Evolutionary conservation across 1,140 invertebrate genomes (phyloP).

Genomic region (Bacillus rossius): DNA sequence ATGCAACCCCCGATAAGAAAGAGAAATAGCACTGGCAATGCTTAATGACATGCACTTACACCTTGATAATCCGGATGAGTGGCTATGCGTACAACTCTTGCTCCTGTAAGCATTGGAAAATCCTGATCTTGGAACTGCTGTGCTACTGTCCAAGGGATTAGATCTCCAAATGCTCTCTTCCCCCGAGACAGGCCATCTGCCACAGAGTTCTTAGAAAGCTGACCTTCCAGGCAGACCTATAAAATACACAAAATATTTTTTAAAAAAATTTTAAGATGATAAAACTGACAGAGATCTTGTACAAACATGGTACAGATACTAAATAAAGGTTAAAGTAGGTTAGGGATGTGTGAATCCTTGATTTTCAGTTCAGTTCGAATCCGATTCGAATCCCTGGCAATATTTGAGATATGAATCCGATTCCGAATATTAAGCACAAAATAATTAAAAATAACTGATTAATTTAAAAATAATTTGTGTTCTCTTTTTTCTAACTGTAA

Average conservation of each 20-base stretch:
- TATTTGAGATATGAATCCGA: no score
- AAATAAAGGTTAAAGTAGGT: no score
- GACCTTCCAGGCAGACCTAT: conserved; percentile 90
- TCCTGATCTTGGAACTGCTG: conserved; percentile 94
- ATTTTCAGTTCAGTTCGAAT: no score
- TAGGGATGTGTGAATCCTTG: no score
- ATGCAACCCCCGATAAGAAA: no score
- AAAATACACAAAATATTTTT: background rate
- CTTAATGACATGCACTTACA: conserved; percentile 53
- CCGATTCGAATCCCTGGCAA: no score
- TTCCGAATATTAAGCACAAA: no score
- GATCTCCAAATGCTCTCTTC: conserved; percentile 87
- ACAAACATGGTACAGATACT: no score
- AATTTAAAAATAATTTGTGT: no score
- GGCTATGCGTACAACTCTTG: conserved; percentile 90
- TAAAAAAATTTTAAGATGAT: background rate
- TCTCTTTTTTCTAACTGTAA: no score
- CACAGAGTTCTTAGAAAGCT: conserved; percentile 79
- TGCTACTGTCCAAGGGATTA: conserved; percentile 97
- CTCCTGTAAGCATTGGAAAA: conserved; percentile 88
- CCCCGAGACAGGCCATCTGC: conserved; percentile 74
- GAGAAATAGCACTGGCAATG: no score
- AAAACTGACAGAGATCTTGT: background rate
- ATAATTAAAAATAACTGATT: no score
- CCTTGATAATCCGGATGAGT: conserved; percentile 97